Conservation (phyloP, 2,797 vertebrate genomes). For the Arrhamphus sclerolepis region DNA sequence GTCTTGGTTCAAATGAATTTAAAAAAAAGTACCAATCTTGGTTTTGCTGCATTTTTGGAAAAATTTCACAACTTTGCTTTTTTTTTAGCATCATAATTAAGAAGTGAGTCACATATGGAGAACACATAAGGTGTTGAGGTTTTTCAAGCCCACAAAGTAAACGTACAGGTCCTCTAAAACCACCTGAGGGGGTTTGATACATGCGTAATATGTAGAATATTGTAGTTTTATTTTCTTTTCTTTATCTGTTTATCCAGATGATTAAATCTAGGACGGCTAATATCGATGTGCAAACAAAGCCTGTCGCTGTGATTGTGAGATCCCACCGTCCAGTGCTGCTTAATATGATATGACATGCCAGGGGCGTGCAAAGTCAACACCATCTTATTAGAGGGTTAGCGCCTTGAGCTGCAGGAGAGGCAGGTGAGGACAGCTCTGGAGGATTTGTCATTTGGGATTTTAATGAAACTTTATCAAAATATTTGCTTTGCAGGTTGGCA, state of each 20-base stretch:
- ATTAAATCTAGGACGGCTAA: constrained; percentile 84
- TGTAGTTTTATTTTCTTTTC: constrained; percentile 56
- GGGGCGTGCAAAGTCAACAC: constrained; percentile 73
- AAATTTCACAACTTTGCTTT: no score
- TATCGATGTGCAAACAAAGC: constrained; percentile 84
- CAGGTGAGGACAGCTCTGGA: constrained; percentile 52
- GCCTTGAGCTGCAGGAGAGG: constrained; percentile 36
- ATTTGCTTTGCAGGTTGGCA: constrained; percentile 64
- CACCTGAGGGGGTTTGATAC: constrained; percentile 51
- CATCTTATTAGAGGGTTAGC: constrained; percentile 75
- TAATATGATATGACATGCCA: constrained; percentile 77
- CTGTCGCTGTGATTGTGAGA: constrained; percentile 72
- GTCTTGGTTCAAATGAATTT: no score
- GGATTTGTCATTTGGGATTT: constrained; percentile 79
- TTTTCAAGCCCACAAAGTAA: no score
- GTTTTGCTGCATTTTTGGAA: no score
- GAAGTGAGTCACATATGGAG: no score
- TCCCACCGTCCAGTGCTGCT: constrained; percentile 77
- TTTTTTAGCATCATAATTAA: no score
- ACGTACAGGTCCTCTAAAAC: no score
- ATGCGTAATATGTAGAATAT: constrained; percentile 66
- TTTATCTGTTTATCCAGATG: constrained; percentile 80
- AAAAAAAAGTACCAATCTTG: no score
- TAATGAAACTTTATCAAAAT: constrained; percentile 80
- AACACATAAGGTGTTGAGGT: no score